phyloP scores from a whole-genome alignment of 2,113 vertebrate genomes.

The Serilophus lunatus region DNA sequence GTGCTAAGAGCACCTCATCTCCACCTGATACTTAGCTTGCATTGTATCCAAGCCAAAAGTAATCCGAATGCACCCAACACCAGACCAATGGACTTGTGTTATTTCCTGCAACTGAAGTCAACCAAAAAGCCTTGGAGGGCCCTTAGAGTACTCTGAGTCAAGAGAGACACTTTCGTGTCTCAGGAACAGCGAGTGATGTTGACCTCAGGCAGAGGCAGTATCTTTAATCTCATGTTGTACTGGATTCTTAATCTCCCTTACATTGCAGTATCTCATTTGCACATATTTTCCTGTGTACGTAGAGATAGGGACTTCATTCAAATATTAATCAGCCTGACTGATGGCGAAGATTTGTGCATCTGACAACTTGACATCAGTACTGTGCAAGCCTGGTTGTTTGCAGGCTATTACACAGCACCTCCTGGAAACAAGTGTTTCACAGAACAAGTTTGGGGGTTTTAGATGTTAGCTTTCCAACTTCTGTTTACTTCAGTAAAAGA shows the following conservation, averaged over 20 bases:
- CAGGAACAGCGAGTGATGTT: neutral
- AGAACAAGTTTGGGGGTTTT: neutral
- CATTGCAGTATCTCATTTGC: conserved; percentile 68
- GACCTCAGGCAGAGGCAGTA: neutral
- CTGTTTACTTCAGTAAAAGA: neutral
- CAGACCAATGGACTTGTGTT: neutral
- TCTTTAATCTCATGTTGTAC: conserved; percentile 62
- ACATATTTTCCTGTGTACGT: conserved; percentile 53
- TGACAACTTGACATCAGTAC: conserved; percentile 32
- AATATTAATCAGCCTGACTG: conserved; percentile 72
- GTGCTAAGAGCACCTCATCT: neutral
- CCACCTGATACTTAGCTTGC: neutral
- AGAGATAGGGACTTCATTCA: conserved; percentile 63
- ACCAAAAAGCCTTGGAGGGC: neutral
- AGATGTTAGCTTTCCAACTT: neutral
- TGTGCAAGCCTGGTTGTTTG: neutral
- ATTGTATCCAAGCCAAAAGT: neutral
- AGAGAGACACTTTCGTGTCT: neutral
- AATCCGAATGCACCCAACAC: neutral
- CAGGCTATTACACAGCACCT: neutral
- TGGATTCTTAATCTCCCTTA: conserved; percentile 60
- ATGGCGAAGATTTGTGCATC: conserved; percentile 55
- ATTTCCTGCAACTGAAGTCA: neutral
- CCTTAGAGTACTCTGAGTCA: neutral
- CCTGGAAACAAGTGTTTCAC: neutral